Evolutionary conservation across 2,797 vertebrate species (phyloP).

Genomic region (Choloepus didactylus): DNA sequence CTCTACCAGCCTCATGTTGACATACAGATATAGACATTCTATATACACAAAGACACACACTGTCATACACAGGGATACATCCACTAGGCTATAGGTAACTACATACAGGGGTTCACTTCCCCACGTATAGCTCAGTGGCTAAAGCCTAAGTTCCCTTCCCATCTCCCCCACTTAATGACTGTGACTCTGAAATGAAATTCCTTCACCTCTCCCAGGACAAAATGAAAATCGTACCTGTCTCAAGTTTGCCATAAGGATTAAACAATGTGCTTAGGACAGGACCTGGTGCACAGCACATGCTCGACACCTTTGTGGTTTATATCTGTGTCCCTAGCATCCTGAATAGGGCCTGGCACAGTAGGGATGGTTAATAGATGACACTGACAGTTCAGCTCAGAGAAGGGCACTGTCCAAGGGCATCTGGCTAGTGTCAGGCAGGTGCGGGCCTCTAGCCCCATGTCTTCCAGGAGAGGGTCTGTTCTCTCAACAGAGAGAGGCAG

Average conservation of each 20-base stretch:
- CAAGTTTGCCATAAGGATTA: not conserved
- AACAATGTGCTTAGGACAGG: not conserved
- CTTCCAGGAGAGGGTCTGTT: not conserved
- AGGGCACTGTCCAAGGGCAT: not conserved
- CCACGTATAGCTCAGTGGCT: not conserved
- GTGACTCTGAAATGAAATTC: not conserved
- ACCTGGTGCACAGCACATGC: not conserved
- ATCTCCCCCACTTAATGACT: not conserved
- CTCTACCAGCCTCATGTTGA: fast-evolving
- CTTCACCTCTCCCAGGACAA: not conserved
- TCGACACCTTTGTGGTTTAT: not conserved
- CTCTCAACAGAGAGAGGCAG: not conserved
- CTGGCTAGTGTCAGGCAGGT: not conserved
- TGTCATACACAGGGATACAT: not conserved
- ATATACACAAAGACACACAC: fast-evolving
- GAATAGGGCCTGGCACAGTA: not conserved
- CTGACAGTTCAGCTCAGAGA: not conserved
- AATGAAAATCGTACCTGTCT: not conserved
- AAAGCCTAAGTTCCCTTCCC: not conserved
- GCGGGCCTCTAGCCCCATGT: not conserved
- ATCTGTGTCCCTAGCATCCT: not conserved
- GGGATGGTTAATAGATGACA: not conserved
- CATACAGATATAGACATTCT: fast-evolving
- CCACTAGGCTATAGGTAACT: not conserved
- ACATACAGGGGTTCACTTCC: not conserved